These are phyloP conservation scores for Netelia melanura DNA, from an alignment of 2,888 invertebrate genomes.

Conservation along the genomic window DNA sequence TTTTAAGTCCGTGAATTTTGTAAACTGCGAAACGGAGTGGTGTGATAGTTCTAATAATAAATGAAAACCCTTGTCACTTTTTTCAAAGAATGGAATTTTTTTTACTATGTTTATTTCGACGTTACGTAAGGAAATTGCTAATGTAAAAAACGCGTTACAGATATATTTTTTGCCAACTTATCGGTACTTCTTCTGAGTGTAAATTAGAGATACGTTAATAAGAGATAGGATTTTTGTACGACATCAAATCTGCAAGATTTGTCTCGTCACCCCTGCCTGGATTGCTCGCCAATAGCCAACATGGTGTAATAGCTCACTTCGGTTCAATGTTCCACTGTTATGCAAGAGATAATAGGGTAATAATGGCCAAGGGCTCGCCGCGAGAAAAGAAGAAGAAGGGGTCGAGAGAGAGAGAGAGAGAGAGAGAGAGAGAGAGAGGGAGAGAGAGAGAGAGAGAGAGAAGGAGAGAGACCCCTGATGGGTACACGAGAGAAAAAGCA, in stretches of 20 bases:
- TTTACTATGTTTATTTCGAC: too few species aligned
- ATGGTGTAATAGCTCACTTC: conserved; percentile 80
- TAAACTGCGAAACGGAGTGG: background rate
- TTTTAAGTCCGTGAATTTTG: background rate
- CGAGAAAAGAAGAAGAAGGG: background rate
- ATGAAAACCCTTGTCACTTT: too few species aligned
- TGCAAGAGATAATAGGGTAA: conserved; percentile 84
- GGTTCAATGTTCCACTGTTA: conserved; percentile 82
- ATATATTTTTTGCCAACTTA: too few species aligned
- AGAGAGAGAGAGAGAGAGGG: conserved; percentile 6
- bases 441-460: background rate
- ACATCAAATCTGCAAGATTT: conserved; percentile 38
- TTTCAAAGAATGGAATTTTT: too few species aligned
- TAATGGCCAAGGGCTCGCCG: conserved; percentile 79
- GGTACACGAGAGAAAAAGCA: conserved; percentile 20
- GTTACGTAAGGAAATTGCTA: too few species aligned
- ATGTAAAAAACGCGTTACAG: too few species aligned
- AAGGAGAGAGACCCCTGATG: conserved; percentile 20
- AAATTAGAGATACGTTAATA: too few species aligned
- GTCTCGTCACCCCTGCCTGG: conserved; percentile 57
- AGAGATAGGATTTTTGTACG: conserved; percentile 1
- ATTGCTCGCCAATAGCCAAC: conserved; percentile 72
- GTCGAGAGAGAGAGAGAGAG: background rate
- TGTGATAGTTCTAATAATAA: too few species aligned
- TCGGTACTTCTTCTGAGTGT: too few species aligned